Percentiles rank a stretch among this genome's conserved stretches.
Conservation (phyloP, 2,888 invertebrate species). For the Lingula anatina region DNA sequence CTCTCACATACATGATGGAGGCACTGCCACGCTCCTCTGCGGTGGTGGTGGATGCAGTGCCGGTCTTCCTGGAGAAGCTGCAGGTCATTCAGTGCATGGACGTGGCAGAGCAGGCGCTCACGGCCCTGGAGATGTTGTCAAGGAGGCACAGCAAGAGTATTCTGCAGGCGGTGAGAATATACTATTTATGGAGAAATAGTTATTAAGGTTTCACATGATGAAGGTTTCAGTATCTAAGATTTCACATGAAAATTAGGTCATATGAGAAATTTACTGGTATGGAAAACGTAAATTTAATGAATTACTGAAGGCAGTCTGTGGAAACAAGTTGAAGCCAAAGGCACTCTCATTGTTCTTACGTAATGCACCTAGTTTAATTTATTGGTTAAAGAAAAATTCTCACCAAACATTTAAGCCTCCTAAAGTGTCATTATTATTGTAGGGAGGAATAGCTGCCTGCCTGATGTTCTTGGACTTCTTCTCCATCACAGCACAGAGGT, state of each 20-base stretch:
- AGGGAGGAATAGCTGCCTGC: constrained; percentile 94
- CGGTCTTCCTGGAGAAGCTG: constrained; percentile 83
- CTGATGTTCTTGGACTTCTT: constrained; percentile 97
- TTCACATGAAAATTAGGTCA: too few relatives aligned
- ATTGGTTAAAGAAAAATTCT: too few relatives aligned
- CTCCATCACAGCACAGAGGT: constrained; percentile 94
- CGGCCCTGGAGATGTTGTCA: constrained; percentile 95
- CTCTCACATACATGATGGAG: constrained; percentile 98
- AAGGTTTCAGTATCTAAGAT: too few relatives aligned
- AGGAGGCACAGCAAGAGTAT: constrained; percentile 94
- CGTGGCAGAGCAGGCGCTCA: constrained; percentile 96
- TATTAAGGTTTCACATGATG: too few relatives aligned
- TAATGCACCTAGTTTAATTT: too few relatives aligned
- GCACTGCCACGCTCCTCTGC: constrained; percentile 89
- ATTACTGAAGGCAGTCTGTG: too few relatives aligned
- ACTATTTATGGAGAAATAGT: not conserved
- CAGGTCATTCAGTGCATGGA: constrained; percentile 99
- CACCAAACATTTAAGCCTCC: too few relatives aligned
- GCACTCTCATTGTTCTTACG: too few relatives aligned
- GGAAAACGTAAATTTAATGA: too few relatives aligned
- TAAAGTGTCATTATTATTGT: too few relatives aligned
- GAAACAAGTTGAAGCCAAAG: too few relatives aligned
- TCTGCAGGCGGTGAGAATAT: constrained; percentile 55
- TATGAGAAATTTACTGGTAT: too few relatives aligned
- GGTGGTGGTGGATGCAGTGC: constrained; percentile 94